Conservation (phyloP, 2,797 vertebrate species). For the Poeciliopsis gracilis region DNA sequence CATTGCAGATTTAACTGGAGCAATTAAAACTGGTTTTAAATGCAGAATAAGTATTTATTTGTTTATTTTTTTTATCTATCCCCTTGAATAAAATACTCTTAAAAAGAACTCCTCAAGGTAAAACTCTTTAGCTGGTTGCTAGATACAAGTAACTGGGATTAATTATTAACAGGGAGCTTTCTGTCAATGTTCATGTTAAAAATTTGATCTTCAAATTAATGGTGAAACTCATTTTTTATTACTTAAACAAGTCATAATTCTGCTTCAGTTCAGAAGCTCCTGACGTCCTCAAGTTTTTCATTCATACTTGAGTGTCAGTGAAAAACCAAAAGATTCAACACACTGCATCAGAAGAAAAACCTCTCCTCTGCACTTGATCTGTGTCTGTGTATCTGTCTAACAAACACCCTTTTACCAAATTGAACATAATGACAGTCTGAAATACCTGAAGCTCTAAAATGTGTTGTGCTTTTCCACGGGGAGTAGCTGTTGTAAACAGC, state of each 20-base stretch:
- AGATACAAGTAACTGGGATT: not conserved
- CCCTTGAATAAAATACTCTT: not conserved
- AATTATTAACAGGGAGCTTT: constrained; percentile 1
- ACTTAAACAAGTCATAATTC: not conserved
- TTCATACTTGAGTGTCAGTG: not conserved
- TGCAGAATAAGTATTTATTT: not conserved
- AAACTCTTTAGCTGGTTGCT: not conserved
- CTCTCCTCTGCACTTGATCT: constrained; percentile 9
- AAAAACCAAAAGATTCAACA: not conserved
- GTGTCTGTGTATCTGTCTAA: constrained; percentile 7
- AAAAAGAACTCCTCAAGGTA: not conserved
- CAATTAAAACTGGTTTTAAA: not conserved
- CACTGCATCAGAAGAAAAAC: constrained; percentile 2
- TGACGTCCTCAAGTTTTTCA: not conserved
- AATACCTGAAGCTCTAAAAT: constrained; percentile 31
- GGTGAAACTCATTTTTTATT: not conserved
- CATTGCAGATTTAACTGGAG: not conserved
- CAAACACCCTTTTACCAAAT: constrained; percentile 18
- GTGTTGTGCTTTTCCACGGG: constrained; percentile 19
- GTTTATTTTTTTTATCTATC: not conserved
- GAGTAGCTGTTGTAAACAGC: constrained; percentile 29
- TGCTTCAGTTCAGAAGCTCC: not conserved
- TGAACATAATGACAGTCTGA: constrained; percentile 13
- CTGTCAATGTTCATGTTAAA: not conserved
- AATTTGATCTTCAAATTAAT: not conserved